These are phyloP conservation scores for Odontesthes bonariensis DNA, from an alignment of 2,113 vertebrate species.

Conservation along the genomic window DNA sequence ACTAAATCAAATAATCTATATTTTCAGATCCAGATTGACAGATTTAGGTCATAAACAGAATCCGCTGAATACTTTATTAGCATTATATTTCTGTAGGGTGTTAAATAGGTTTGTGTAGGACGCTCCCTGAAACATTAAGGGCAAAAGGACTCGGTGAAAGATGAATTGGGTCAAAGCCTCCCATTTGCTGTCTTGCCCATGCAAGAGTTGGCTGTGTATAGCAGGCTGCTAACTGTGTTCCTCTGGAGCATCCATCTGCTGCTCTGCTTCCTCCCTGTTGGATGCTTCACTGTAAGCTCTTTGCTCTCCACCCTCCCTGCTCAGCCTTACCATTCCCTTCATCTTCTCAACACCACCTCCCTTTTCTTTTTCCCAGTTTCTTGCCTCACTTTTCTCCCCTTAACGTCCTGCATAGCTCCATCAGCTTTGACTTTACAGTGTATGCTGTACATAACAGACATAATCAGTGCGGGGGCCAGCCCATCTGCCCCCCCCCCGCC, in stretches of 20 bases:
- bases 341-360: too few species aligned
- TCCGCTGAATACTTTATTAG: not conserved
- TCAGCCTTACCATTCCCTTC: too few species aligned
- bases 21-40: not conserved
- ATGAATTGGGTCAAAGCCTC: too few species aligned
- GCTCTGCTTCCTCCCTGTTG: not conserved
- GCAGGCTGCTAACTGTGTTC: too few species aligned
- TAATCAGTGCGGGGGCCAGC: not conserved
- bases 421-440: conserved; percentile 16
- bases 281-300: too few species aligned
- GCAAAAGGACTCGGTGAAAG: too few species aligned
- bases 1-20: not conserved
- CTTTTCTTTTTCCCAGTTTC: not conserved
- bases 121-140: not conserved
- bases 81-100: too few species aligned
- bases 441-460: not conserved
- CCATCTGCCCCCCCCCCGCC: not conserved
- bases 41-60: conserved; percentile 2
- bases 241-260: conserved; percentile 35
- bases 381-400: not conserved
- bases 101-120: too few species aligned
- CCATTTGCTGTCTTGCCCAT: too few species aligned
- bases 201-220: too few species aligned
- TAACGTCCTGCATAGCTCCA: not conserved
- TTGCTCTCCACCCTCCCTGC: too few species aligned